Evolutionary conservation across 1,140 invertebrate species (phyloP), one percentile per base, ranked within the genome.

Genomic region (Papilio machaon): DNA sequence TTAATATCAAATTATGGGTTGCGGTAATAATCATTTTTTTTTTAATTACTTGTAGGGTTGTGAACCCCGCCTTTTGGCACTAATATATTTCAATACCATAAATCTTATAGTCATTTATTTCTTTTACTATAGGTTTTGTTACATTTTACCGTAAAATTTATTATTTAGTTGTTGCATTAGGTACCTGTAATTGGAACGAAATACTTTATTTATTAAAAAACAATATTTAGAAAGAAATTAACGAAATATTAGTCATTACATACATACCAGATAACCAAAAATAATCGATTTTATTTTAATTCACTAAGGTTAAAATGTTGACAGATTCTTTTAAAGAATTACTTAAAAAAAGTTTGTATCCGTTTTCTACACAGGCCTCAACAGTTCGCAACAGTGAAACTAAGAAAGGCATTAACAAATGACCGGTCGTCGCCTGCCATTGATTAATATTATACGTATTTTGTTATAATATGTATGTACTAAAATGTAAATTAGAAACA

Each of bases 311-410:
- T 30, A 73, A 43, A 46, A 2, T n/a, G 47, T 47, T 10, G n/a
- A 46, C 17, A 46, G 13, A 43, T 35, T 73, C n/a, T 35, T 46
- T 49, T 19, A 10, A 43, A 7, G 43, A 76, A 43, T 47, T 52
- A 76, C n/a, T 10, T 78, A 78, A 17, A 64, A 46, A 38, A 67
- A 38, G 43, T 84, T 82, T 87, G 85, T 82, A 88, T 85, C 82
- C 38, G 17, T 47, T 92, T 90, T 88, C 82, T 88, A 90, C 96
- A 90, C 96, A 98, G 97, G 95, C 96, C 96, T 85, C 97, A 97
- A 89, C 96, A 97, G 90, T 98, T 98, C 91, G 97, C 97, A 70
- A 98, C 97, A 78, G 97, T 98, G 87, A 98, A 98, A 95, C 96
- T 97, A 87, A 96, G 97, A 88, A 98, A 98, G 95, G 97, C 97